These are phyloP conservation scores for Phrynosoma blainvillii DNA, from an alignment of 2,113 vertebrate genomes.

Conservation along the genomic window DNA sequence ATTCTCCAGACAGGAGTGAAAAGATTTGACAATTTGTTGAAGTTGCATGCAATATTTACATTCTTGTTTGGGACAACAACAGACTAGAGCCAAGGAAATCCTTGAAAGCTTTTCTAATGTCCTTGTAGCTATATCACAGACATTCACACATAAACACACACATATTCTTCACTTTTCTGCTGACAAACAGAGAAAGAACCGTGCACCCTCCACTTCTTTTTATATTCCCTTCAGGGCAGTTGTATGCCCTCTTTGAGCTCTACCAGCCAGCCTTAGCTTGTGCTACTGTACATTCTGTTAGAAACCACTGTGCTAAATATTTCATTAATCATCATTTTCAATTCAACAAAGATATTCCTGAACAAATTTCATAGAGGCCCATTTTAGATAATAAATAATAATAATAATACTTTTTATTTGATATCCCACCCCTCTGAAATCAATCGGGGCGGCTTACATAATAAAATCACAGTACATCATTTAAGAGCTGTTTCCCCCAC, in stretches of 20 bases:
- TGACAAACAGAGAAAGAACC: background rate
- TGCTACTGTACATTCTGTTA: background rate
- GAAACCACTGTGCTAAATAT: background rate
- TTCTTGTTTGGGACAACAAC: background rate
- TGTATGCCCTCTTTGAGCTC: background rate
- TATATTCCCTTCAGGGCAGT: background rate
- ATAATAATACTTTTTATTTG: no score
- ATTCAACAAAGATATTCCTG: background rate
- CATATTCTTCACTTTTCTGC: background rate
- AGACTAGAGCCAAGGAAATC: background rate
- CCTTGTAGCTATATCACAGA: background rate
- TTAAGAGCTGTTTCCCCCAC: no score
- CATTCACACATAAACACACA: no score
- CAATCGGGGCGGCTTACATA: no score
- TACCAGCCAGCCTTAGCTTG: background rate
- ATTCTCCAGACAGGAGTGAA: no score
- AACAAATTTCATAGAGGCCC: background rate
- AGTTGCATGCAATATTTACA: background rate
- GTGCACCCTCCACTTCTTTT: background rate
- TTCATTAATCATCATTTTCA: background rate
- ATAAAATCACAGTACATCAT: no score
- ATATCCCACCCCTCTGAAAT: no score
- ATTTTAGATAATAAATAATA: no score
- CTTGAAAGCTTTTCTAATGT: background rate
- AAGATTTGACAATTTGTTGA: no score